phyloP scores from a whole-genome alignment of 1,140 invertebrate genomes.

The Sycophila sp. region DNA sequence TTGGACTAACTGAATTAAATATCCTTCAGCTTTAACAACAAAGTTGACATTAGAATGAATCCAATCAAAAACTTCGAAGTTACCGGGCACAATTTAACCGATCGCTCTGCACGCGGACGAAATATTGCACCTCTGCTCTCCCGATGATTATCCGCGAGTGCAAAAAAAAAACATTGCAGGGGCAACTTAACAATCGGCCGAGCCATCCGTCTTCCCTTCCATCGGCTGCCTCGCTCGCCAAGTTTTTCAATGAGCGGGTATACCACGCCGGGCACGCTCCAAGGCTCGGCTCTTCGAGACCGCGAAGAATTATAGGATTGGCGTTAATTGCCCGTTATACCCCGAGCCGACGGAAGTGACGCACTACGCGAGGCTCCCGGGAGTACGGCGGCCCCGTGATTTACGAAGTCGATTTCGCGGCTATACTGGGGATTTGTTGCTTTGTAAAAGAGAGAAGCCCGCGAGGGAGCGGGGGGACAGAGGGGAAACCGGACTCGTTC shows the following conservation, averaged over 20 bases:
- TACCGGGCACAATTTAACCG: too few species aligned
- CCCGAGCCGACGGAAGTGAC: slow-evolving; percentile 37
- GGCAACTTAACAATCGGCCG: background rate
- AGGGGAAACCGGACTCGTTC: slow-evolving; percentile 7
- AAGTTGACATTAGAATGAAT: too few species aligned
- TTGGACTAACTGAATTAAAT: too few species aligned
- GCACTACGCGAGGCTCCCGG: background rate
- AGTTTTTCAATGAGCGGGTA: slow-evolving; percentile 29
- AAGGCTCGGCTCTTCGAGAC: background rate
- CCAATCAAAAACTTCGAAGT: too few species aligned
- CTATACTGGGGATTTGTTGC: background rate
- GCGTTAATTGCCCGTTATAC: slow-evolving; percentile 42
- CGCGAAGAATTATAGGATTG: slow-evolving; percentile 41
- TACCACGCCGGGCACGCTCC: background rate
- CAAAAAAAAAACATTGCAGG: too few species aligned
- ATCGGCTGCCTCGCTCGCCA: background rate
- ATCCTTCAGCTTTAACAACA: too few species aligned
- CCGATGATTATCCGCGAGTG: too few species aligned
- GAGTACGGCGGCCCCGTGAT: slow-evolving; percentile 26
- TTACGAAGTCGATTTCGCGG: slow-evolving; percentile 40
- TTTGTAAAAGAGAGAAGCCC: background rate
- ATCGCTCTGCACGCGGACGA: too few species aligned
- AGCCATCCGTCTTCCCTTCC: background rate
- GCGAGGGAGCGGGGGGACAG: background rate
- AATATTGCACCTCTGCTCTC: too few species aligned